These are phyloP conservation scores for Orycteropus afer DNA, from an alignment of 2,113 vertebrate genomes.

Conservation along the genomic window DNA sequence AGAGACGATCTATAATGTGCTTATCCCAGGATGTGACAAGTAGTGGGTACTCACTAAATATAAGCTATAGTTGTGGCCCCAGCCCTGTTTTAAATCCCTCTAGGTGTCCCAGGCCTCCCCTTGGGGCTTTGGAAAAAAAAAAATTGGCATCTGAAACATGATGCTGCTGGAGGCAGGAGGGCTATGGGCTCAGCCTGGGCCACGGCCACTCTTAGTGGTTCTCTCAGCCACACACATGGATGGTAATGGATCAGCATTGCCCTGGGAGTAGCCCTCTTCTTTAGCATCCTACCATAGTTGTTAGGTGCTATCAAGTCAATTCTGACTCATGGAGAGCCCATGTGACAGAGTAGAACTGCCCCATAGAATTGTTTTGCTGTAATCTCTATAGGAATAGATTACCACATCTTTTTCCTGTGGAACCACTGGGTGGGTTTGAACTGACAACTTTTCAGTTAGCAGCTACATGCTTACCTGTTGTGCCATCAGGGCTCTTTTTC, in stretches of 20 bases:
- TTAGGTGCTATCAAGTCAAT: not conserved
- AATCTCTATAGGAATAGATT: not conserved
- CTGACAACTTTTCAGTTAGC: not conserved
- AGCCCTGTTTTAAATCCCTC: not conserved
- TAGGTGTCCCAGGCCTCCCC: not conserved
- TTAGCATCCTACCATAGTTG: not conserved
- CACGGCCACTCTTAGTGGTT: not conserved
- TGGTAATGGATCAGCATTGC: not conserved
- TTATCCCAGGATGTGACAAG: not conserved
- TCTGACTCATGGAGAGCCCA: not conserved
- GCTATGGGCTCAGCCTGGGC: not conserved
- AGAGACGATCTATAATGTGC: not conserved
- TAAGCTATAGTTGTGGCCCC: not conserved
- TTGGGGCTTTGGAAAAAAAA: not conserved
- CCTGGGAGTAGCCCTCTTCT: not conserved
- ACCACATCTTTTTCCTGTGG: not conserved
- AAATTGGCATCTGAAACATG: not conserved
- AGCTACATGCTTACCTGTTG: not conserved
- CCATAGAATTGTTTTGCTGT: not conserved
- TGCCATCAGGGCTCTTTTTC: not conserved
- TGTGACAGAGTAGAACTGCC: not conserved
- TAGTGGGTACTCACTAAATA: not conserved
- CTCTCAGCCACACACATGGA: not conserved
- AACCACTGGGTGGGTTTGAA: not conserved
- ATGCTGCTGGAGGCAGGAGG: not conserved